A percentile compares a stretch with the other conserved stretches of the same genome.
These are phyloP conservation scores for Stomatorhinus walkeri DNA, from an alignment of 2,797 vertebrate species.

Conservation along the genomic window DNA sequence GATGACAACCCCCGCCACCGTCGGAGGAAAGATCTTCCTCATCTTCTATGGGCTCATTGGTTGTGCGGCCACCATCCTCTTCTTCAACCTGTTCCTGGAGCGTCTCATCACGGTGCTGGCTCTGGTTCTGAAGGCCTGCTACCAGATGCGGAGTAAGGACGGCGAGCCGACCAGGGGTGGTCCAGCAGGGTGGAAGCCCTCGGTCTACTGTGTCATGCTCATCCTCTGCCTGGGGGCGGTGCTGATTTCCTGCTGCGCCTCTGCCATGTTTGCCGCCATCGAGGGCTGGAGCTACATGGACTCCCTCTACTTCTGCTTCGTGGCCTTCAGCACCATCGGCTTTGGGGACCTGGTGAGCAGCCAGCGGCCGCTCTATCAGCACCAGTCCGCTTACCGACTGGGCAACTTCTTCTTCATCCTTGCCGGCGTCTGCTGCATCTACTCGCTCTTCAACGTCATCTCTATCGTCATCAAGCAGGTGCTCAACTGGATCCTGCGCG, in stretches of 20 bases:
- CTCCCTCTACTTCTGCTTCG: conserved; percentile 79
- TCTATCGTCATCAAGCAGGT: conserved; percentile 79
- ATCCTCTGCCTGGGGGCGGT: conserved; percentile 71
- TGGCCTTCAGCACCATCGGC: conserved; percentile 80
- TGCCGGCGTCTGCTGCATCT: conserved; percentile 77
- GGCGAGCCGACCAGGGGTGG: conserved; percentile 31
- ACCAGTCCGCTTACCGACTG: conserved; percentile 64
- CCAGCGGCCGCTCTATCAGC: conserved; percentile 61
- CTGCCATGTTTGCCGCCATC: conserved; percentile 68
- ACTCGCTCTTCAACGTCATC: conserved; percentile 78
- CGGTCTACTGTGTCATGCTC: conserved; percentile 75
- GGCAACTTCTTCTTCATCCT: conserved; percentile 77
- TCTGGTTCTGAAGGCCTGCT: conserved; percentile 64
- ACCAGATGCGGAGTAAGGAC: conserved; percentile 60
- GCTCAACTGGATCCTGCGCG: conserved; percentile 74
- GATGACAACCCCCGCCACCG: conserved; percentile 74
- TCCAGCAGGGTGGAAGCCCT: conserved; percentile 71
- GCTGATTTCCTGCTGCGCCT: conserved; percentile 73
- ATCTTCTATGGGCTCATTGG: conserved; percentile 77
- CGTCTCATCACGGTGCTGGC: conserved; percentile 73
- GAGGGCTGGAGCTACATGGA: conserved; percentile 80
- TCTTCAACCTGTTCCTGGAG: conserved; percentile 81
- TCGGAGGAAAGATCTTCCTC: conserved; percentile 72
- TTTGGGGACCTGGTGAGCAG: conserved; percentile 80
- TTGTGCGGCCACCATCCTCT: conserved; percentile 75